A percentile compares a stretch with the other conserved stretches of the same genome.
Conservation (phyloP, 2,113 vertebrate species). For the Sinocyclocheilus maitianheensis region DNA sequence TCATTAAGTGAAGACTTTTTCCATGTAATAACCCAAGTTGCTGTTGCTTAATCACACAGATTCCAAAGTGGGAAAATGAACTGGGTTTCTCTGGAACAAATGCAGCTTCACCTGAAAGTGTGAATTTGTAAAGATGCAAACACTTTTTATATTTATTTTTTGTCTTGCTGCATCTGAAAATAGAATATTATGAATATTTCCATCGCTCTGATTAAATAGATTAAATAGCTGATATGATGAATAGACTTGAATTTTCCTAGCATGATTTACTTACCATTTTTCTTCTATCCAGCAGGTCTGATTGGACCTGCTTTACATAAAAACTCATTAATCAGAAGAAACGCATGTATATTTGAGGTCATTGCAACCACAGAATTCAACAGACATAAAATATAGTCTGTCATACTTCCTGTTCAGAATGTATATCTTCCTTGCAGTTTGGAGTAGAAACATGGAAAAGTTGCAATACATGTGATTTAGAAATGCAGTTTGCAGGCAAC, state of each 20-base stretch:
- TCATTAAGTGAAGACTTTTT: background rate
- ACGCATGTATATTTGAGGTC: background rate
- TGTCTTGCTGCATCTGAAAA: background rate
- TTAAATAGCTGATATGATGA: too few species aligned
- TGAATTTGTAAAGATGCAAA: background rate
- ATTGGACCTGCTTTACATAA: background rate
- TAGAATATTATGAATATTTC: background rate
- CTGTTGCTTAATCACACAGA: background rate
- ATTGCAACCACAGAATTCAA: background rate
- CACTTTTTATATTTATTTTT: background rate
- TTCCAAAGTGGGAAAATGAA: background rate
- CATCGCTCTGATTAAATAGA: too few species aligned
- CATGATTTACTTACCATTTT: background rate
- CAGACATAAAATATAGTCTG: background rate
- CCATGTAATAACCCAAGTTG: background rate
- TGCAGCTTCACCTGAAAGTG: background rate
- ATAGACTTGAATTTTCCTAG: background rate
- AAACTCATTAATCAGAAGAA: background rate
- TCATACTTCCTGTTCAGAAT: slow-evolving; percentile 12
- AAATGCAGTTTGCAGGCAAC: slow-evolving; percentile 58
- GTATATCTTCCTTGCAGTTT: background rate
- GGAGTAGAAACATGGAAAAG: slow-evolving; percentile 9
- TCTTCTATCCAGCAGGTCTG: background rate
- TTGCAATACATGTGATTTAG: slow-evolving; percentile 55
- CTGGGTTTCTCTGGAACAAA: background rate